A percentile compares a stretch with the other conserved stretches of the same genome.
phyloP scores from a whole-genome alignment of 1,140 invertebrate genomes.

The Heliothis virescens region DNA sequence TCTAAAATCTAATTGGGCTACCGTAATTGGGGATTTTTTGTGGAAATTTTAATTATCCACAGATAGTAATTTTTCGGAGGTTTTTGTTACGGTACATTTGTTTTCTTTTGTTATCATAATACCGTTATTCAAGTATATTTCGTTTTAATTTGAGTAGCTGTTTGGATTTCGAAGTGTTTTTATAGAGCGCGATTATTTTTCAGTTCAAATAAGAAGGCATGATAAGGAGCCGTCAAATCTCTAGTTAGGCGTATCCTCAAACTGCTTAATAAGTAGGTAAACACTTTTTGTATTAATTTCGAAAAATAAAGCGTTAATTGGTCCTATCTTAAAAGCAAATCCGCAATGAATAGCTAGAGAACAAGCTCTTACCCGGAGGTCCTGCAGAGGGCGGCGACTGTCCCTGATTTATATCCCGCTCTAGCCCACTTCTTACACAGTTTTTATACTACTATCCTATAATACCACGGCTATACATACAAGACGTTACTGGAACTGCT shows the following conservation, averaged over 20 bases:
- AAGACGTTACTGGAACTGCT: conserved; percentile 13
- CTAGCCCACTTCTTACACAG: conserved; percentile 48
- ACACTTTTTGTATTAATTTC: too few species aligned
- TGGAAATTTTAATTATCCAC: conserved; percentile 11
- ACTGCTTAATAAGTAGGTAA: too few species aligned
- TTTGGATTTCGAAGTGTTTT: too few species aligned
- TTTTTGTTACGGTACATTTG: neutral
- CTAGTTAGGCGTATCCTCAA: too few species aligned
- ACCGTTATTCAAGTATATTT: neutral
- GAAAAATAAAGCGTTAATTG: neutral
- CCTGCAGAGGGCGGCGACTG: neutral
- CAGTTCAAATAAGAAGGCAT: too few species aligned
- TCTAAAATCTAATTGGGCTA: conserved; percentile 36
- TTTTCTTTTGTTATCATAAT: neutral
- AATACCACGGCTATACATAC: neutral
- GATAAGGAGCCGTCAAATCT: too few species aligned
- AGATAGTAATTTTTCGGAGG: conserved; percentile 10
- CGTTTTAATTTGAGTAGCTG: neutral
- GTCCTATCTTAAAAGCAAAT: neutral
- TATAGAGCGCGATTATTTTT: too few species aligned
- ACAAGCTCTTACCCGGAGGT: neutral
- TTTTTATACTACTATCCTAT: conserved; percentile 45
- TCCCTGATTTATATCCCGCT: conserved; percentile 50
- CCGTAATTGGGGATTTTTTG: conserved; percentile 18
- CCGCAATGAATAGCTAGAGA: neutral